phyloP scores from a whole-genome alignment of 2,113 vertebrate genomes.

The Mobula birostris region DNA sequence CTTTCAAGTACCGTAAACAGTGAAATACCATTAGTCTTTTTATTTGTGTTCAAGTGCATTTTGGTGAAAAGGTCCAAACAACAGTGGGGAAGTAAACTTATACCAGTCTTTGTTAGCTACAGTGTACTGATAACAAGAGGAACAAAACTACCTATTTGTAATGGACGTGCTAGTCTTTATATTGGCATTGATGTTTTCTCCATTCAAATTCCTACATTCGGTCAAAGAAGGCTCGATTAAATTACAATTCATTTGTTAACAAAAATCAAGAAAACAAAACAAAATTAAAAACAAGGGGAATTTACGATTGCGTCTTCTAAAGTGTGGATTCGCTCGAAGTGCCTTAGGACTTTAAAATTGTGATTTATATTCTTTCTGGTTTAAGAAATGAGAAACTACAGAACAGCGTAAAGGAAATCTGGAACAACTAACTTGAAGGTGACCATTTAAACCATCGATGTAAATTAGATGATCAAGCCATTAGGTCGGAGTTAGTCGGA shows the following conservation, averaged over 20 bases:
- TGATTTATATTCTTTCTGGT: background rate
- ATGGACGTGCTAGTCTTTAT: conserved; percentile 63
- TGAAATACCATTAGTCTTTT: conserved; percentile 45
- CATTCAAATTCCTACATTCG: conserved; percentile 50
- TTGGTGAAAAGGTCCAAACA: conserved; percentile 63
- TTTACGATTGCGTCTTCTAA: background rate
- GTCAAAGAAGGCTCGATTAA: conserved; percentile 55
- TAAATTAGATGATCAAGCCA: background rate
- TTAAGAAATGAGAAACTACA: background rate
- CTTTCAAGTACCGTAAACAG: conserved; percentile 1
- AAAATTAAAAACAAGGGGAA: background rate
- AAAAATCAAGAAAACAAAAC: conserved; percentile 21
- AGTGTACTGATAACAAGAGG: conserved; percentile 75
- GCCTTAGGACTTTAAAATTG: background rate
- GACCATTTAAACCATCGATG: background rate
- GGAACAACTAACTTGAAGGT: background rate
- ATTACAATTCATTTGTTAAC: conserved; percentile 45
- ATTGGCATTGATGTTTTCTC: conserved; percentile 60
- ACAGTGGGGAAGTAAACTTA: conserved; percentile 73
- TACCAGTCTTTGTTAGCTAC: conserved; percentile 71
- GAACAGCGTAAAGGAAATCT: background rate
- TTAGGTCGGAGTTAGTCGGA: background rate
- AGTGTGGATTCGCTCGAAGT: background rate
- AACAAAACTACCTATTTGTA: conserved; percentile 79
- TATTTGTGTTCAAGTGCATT: conserved; percentile 60